Base-by-base conservation (phyloP, 37 sponge, comb jelly and placozoan species). In the Oopsacas minuta region DNA sequence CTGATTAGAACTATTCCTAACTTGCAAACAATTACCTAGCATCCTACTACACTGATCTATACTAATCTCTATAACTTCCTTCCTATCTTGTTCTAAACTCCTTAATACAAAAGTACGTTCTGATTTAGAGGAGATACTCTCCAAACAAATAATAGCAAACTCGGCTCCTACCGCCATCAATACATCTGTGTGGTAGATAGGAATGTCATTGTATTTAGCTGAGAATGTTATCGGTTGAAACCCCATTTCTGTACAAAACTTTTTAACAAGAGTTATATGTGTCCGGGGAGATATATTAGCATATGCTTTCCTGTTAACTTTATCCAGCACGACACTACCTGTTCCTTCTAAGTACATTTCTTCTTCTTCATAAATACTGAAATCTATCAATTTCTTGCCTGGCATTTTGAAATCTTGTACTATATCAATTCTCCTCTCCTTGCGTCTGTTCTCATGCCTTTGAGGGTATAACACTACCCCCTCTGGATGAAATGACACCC, bases 151-250 rank as follows among this genome's bases (percentile, higher is more conserved):
- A 37, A 90, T 36, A 0, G 91, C 89, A 36, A 93, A 82, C 0
- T 25, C 61, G 0, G 39, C 81, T 0, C 89, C 88, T 35, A 93
- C 52, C 0, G 81, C 46, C 88, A 90, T 82, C 88, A 93, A 85
- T 23, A 93, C 93, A 49, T 93, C 90, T 0, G 93, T 93, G 85
- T 93, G 93, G 88, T 93, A 93, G 23, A 93, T 49, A 10, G 91
- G 90, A 0, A 30, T 3, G 28, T 36, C 37, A 0, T 28, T 52
- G 30, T 23, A 75, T 0, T 25, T 25, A 28, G 89, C 88, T 37
- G 32, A 23, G 75, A 93, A 93, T 20, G 51, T 0, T 12, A 90
- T 86, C 3, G 91, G 86, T 37, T 36, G 84, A 36, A 86, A 90
- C 0, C 83, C 85, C 52, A 89, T 42, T 15, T 87, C 81, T 28